Conservation (phyloP, 2,113 vertebrate species). For the Corythornis vintsioides region DNA sequence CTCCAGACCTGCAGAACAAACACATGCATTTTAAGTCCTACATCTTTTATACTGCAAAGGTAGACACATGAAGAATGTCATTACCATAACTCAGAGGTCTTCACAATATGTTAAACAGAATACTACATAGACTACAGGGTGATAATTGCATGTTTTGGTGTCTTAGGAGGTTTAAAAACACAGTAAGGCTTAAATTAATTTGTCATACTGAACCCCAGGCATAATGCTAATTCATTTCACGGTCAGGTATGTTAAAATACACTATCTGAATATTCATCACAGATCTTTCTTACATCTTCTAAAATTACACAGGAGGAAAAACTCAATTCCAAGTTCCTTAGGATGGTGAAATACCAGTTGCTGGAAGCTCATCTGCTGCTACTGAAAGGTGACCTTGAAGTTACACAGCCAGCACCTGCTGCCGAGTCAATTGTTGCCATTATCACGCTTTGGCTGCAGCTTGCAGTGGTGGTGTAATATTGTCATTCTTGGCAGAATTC, state of each 20-base stretch:
- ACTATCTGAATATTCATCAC: background rate
- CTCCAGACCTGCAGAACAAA: background rate
- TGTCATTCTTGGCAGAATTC: background rate
- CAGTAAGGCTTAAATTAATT: slow-evolving; percentile 30
- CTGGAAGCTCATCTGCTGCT: background rate
- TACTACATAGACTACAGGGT: background rate
- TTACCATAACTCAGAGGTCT: background rate
- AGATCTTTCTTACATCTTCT: background rate
- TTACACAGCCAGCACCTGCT: background rate
- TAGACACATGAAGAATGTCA: background rate
- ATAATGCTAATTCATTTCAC: background rate
- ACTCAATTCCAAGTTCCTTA: background rate
- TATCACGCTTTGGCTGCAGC: background rate
- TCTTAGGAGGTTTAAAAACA: background rate
- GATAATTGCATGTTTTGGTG: background rate
- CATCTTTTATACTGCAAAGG: background rate
- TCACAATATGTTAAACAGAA: background rate
- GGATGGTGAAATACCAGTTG: background rate
- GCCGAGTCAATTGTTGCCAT: background rate
- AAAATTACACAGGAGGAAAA: background rate
- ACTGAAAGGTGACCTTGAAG: slow-evolving; percentile 69
- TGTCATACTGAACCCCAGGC: background rate
- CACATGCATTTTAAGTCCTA: background rate
- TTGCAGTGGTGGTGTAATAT: background rate
- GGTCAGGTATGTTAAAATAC: background rate